These are phyloP conservation scores for Rhopalosiphum nymphaeae DNA, from an alignment of 2,888 invertebrate species.

Conservation along the genomic window DNA sequence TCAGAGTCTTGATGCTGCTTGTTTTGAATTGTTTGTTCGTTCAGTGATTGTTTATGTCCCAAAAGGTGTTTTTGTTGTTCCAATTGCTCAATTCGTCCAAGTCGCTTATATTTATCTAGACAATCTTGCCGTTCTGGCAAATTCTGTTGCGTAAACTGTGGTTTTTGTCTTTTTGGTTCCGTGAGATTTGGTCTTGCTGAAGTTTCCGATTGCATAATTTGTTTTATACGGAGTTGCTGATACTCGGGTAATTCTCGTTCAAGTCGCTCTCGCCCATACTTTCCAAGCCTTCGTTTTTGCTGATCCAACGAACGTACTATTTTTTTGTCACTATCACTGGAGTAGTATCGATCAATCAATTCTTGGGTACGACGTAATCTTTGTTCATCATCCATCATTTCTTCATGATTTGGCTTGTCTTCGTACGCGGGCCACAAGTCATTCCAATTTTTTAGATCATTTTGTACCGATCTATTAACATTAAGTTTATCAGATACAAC, in stretches of 20 bases:
- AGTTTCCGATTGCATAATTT: background rate
- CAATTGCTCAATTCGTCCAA: background rate
- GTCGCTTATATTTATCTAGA: background rate
- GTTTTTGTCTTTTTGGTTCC: background rate
- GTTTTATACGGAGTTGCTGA: background rate
- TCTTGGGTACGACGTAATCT: background rate
- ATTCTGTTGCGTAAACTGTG: background rate
- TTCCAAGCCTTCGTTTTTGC: constrained; percentile 1
- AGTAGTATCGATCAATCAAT: background rate
- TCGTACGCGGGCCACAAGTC: background rate
- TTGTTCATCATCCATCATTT: background rate
- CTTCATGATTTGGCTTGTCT: background rate
- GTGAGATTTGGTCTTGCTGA: background rate
- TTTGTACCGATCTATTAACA: background rate
- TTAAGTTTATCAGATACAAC: background rate
- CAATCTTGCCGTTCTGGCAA: background rate
- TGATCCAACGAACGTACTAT: too few species aligned
- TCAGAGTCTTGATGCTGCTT: background rate
- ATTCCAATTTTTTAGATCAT: background rate
- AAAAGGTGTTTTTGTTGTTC: background rate
- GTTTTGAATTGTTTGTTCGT: background rate
- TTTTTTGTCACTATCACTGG: background rate
- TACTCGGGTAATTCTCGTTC: background rate
- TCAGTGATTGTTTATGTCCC: background rate
- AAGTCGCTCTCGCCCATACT: background rate